A percentile compares a stretch with the other conserved stretches of the same genome.
phyloP scores from a whole-genome alignment of 2,797 vertebrate species.

The Gymnoscopelus braueri region DNA sequence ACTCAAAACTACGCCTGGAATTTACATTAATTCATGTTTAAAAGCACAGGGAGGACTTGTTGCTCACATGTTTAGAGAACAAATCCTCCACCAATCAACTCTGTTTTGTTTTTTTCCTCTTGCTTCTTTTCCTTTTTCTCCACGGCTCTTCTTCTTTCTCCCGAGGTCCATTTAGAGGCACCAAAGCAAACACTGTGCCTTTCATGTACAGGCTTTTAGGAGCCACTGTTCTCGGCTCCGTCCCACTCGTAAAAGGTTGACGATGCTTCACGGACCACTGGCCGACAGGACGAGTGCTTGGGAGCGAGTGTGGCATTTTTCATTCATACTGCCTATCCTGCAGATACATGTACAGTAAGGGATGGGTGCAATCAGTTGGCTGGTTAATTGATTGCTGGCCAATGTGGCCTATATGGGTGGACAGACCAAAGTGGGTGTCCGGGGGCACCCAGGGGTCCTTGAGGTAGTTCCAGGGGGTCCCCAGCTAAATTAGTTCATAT shows the following conservation, averaged over 20 bases:
- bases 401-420: too few relatives aligned
- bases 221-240: constrained; percentile 45
- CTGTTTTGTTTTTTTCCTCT: constrained; percentile 56
- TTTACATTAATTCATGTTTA: constrained; percentile 82
- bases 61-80: constrained; percentile 76
- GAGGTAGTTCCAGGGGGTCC: too few relatives aligned
- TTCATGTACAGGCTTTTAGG: constrained; percentile 79
- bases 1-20: constrained; percentile 76
- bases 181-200: constrained; percentile 76
- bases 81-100: constrained; percentile 59
- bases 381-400: too few relatives aligned
- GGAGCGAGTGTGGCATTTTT: too few relatives aligned
- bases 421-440: too few relatives aligned
- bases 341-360: too few relatives aligned
- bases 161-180: constrained; percentile 71
- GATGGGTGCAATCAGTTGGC: too few relatives aligned
- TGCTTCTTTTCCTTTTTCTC: constrained; percentile 22
- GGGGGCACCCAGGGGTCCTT: too few relatives aligned
- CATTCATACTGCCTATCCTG: too few relatives aligned
- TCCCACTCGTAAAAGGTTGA: constrained; percentile 78
- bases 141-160: constrained; percentile 30
- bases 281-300: too few relatives aligned
- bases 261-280: constrained; percentile 63
- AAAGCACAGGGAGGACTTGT: constrained; percentile 79
- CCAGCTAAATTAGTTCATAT: too few relatives aligned